These are phyloP conservation scores for Semotilus atromaculatus DNA, from an alignment of 2,797 vertebrate genomes.

Conservation along the genomic window DNA sequence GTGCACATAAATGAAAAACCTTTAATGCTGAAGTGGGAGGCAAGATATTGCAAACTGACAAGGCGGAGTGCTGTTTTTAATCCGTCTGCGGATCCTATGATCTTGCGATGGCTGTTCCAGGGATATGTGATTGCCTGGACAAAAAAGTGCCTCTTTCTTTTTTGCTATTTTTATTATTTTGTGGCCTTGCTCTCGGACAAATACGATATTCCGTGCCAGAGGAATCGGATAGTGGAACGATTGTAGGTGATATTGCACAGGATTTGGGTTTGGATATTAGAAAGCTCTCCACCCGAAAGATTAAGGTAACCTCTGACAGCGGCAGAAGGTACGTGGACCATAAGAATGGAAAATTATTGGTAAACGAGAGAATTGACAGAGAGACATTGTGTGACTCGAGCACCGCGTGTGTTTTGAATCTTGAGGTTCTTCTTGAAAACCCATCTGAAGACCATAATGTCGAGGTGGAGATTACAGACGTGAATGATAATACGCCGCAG, in stretches of 20 bases:
- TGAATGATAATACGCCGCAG: constrained; percentile 91
- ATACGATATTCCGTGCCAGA: constrained; percentile 90
- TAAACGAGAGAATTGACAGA: constrained; percentile 92
- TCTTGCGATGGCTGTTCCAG: constrained; percentile 82
- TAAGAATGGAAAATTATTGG: constrained; percentile 87
- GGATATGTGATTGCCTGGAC: constrained; percentile 78
- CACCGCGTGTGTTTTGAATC: constrained; percentile 84
- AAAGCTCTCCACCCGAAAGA: constrained; percentile 85
- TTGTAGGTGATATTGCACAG: constrained; percentile 89
- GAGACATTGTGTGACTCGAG: constrained; percentile 88
- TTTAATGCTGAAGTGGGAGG: constrained; percentile 82
- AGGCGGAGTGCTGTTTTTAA: constrained; percentile 82
- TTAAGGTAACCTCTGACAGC: constrained; percentile 87
- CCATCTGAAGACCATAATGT: constrained; percentile 90
- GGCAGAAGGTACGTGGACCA: constrained; percentile 88
- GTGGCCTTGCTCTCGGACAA: constrained; percentile 85
- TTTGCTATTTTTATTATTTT: constrained; percentile 77
- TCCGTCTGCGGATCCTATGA: constrained; percentile 80
- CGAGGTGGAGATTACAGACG: constrained; percentile 91
- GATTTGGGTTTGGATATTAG: constrained; percentile 90
- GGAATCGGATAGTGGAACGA: constrained; percentile 87
- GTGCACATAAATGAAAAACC: constrained; percentile 70
- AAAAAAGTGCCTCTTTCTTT: constrained; percentile 80
- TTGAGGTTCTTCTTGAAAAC: constrained; percentile 89
- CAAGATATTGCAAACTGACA: constrained; percentile 79